Conservation (phyloP, 2,888 invertebrate species). For the Scrobipalpa costella region DNA sequence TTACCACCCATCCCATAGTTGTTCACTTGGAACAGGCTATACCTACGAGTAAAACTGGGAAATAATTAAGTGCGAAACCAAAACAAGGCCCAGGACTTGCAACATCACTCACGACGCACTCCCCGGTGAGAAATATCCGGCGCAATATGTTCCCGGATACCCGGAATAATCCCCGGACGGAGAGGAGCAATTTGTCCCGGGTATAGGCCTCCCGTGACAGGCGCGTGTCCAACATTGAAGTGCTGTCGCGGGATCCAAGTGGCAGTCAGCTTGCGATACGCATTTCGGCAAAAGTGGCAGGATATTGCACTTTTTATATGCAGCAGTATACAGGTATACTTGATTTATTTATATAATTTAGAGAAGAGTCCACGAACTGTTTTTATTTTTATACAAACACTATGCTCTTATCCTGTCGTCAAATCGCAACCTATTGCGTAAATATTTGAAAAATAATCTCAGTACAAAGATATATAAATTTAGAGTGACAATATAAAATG, state of each 20-base stretch:
- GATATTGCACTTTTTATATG: too few relatives aligned
- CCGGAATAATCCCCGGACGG: conserved; percentile 51
- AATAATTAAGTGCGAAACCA: conserved; percentile 41
- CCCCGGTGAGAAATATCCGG: conserved; percentile 47
- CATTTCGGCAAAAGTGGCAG: not conserved
- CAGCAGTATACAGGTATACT: too few relatives aligned
- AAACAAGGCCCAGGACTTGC: conserved; percentile 31
- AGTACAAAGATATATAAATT: too few relatives aligned
- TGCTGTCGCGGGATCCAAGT: conserved; percentile 26
- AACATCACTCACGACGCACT: conserved; percentile 40
- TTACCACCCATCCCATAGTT: too few relatives aligned
- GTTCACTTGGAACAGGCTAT: not conserved
- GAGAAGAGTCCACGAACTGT: too few relatives aligned
- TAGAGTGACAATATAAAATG: too few relatives aligned
- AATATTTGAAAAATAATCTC: too few relatives aligned
- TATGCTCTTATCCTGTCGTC: too few relatives aligned
- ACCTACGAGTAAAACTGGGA: conserved; percentile 24
- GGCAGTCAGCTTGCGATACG: not conserved
- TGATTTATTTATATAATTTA: too few relatives aligned
- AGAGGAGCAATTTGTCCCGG: conserved; percentile 49
- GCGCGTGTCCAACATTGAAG: conserved; percentile 39
- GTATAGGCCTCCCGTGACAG: conserved; percentile 33
- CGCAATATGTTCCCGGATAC: conserved; percentile 53
- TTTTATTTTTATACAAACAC: too few relatives aligned
- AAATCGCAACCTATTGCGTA: too few relatives aligned